Evolutionary conservation across 2,888 invertebrate species (phyloP).

Genomic region (Syrphus vitripennis): DNA sequence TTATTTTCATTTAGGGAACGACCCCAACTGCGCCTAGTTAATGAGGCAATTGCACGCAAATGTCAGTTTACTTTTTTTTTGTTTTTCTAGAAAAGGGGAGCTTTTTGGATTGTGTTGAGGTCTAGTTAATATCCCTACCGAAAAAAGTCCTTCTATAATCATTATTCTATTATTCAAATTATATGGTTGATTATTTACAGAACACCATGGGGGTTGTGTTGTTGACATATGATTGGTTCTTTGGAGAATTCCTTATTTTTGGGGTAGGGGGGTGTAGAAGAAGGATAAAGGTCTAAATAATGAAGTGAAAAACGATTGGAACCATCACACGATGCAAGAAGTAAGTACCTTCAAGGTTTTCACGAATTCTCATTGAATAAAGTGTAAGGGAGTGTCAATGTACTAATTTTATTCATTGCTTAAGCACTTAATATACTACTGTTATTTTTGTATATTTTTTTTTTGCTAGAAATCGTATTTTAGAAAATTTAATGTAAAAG

Average conservation of each 20-base stretch:
- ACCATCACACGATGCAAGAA: not conserved
- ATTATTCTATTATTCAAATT: conserved; percentile 36
- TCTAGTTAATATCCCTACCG: not conserved
- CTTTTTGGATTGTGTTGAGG: not conserved
- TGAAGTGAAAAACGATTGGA: conserved; percentile 31
- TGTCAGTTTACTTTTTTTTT: not conserved
- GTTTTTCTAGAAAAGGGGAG: not conserved
- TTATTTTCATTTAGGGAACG: not conserved
- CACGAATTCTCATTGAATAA: not conserved
- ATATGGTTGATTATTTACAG: not conserved
- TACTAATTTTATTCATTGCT: conserved; percentile 5
- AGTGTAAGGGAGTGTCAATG: conserved; percentile 4
- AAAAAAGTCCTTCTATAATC: not conserved
- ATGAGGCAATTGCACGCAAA: conserved; percentile 48
- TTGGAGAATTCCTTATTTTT: not conserved
- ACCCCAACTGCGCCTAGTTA: conserved; percentile 3
- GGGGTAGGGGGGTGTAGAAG: not conserved
- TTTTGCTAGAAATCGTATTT: no score
- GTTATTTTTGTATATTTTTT: no score
- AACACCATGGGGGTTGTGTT: conserved; percentile 6
- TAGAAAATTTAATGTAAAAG: no score
- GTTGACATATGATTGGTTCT: not conserved
- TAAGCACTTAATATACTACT: not conserved
- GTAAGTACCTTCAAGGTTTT: conserved; percentile 2
- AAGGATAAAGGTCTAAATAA: conserved; percentile 17